Evolutionary conservation across 1,140 invertebrate genomes (phyloP), one percentile per base, ranked within the genome.

Genomic region (Dolichoris vasculosae): DNA sequence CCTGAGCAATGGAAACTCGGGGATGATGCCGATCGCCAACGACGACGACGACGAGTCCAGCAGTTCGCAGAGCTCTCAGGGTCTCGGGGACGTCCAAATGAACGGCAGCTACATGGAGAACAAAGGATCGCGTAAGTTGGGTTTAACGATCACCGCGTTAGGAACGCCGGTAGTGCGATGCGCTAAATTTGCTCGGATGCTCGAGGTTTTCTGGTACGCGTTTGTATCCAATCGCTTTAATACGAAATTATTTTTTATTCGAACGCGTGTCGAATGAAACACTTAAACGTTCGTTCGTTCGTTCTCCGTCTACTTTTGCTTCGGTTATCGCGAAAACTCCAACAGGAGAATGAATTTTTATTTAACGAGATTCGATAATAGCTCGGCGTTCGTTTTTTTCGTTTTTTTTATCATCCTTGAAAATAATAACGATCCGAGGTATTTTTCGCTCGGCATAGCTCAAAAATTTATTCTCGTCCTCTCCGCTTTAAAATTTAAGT

Each of bases 101-200:
- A 95, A 95, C 89, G 94, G 94, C 73, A 94, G 93, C 80, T 95
- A 94, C 89, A 95, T 94, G 85, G 94, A 95, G 87, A 94, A 93
- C 87, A 94, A 95, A 94, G 94, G 94, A 94, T 89, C 88, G 1
- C 35, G 84, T 85, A 76, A 85, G 84, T 85, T 38, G 8, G 51
- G 6, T 59, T 2, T 0, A 26, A 26, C 7, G 9, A 7, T 23
- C 23, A 4, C 20, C n/a, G 23, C 2, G 23, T 59, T 4, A 26
- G 23, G 55, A 9, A 2, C 55, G 20, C 20, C 23, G 13, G 2
- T 26, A 46, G 43, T 26, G 6, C 23, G 23, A 26, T 23, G 55
- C 23, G 26, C 23, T 46, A 9, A 4, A 59, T 59, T 59, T 55
- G 15, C 51, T 20, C 51, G 11, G 51, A 55, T 17, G 20, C 17